These are phyloP conservation scores for Chromobotia macracanthus DNA, from an alignment of 2,797 vertebrate species.

Conservation along the genomic window DNA sequence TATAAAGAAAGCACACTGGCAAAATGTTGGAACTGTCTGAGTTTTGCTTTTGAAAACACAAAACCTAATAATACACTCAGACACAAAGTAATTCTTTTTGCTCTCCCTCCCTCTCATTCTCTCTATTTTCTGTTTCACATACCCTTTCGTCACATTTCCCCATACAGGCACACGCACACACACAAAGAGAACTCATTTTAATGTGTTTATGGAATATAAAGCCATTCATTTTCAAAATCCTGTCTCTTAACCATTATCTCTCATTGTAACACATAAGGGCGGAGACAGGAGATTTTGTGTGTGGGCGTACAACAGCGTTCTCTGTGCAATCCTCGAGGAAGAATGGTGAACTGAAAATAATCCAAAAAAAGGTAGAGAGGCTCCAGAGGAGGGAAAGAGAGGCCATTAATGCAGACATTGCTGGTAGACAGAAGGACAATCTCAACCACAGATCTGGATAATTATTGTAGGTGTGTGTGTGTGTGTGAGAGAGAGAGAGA, in stretches of 20 bases:
- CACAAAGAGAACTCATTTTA: slow-evolving; percentile 57
- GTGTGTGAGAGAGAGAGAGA: slow-evolving; percentile 32
- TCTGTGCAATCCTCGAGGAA: slow-evolving; percentile 71
- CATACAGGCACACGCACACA: slow-evolving; percentile 42
- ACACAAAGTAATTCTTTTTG: slow-evolving; percentile 41
- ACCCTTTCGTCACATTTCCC: slow-evolving; percentile 49
- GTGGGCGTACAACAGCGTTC: slow-evolving; percentile 67
- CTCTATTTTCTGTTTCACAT: slow-evolving; percentile 50
- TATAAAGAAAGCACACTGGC: no score
- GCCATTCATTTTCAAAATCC: slow-evolving; percentile 65
- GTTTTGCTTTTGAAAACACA: slow-evolving; percentile 57
- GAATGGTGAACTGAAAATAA: slow-evolving; percentile 70
- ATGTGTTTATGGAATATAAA: slow-evolving; percentile 65
- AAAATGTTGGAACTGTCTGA: no score
- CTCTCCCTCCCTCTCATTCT: slow-evolving; percentile 45
- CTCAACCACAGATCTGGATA: slow-evolving; percentile 78
- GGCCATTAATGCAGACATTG: slow-evolving; percentile 73
- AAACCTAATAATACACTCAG: slow-evolving; percentile 52
- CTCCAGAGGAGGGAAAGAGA: slow-evolving; percentile 66
- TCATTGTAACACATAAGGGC: slow-evolving; percentile 64
- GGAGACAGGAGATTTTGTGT: slow-evolving; percentile 56
- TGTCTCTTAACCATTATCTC: slow-evolving; percentile 71
- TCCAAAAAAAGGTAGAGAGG: slow-evolving; percentile 69
- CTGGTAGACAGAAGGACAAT: slow-evolving; percentile 77
- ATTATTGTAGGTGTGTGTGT: slow-evolving; percentile 81